Evolutionary conservation across 2,888 invertebrate genomes (phyloP), one percentile per base, ranked within the genome.

Genomic region (Nipponacmea schrenckii): DNA sequence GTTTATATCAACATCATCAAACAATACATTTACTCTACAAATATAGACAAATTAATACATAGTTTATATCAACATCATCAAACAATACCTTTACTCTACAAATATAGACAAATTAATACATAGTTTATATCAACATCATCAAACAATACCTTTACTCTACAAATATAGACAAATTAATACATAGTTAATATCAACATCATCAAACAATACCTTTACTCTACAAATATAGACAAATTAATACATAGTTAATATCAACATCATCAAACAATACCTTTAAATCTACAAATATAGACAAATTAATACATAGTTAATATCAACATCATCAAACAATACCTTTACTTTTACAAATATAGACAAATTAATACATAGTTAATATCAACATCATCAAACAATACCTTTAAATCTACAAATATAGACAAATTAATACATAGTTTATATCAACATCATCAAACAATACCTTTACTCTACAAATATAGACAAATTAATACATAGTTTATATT

Each of bases 371-470:
- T 69, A 20, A 78, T 69, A 68, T 82, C 80, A 26, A 84, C 86
- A 77, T 86, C 86, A 72, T 83, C 84, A 82, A 85, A 86, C 26
- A 71, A 64, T 14, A 85, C 79, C 45, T 71, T 71, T 64, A 72
- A 79, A n/a, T 68, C 83, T 83, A 63, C 15, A 67, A 64, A 64
- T 5, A 68, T 31, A 67, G 20, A 64, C n/a, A 27, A 64, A 56
- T 77, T 39, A 39, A 39, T 26, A 82, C 81, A 12, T 70, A 66
- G 68, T 77, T 69, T 26, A 78, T 69, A 68, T 82, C 80, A 26
- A 84, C 86, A 77, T 86, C 86, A 72, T 83, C 84, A 82, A 85
- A 86, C 26, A 71, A 63, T 14, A 85, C 79, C 45, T 71, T 70
- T 64, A 72, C 80, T 68, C 83, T 83, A 63, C 15, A 67, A 64